Percentiles rank a stretch among this genome's conserved stretches.
These are phyloP conservation scores for Pristiophorus japonicus DNA, from an alignment of 2,113 vertebrate species.

Conservation along the genomic window DNA sequence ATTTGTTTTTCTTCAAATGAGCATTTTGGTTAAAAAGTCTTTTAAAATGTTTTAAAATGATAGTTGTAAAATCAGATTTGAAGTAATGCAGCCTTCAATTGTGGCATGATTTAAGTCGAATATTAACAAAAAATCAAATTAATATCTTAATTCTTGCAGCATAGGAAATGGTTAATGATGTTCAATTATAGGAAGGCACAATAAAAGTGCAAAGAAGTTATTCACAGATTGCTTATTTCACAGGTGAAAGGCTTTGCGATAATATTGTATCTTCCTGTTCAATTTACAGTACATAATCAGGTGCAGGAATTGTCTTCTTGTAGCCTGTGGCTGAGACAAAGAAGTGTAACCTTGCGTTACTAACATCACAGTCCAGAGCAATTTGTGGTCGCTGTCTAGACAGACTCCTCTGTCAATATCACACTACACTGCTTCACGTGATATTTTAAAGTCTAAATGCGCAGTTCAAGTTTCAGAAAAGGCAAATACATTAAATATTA, in stretches of 20 bases:
- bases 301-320: conserved; percentile 7
- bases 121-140: neutral
- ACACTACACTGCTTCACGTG: neutral
- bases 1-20: neutral
- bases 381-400: neutral
- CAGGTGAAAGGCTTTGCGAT: neutral
- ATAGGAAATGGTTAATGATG: neutral
- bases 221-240: neutral
- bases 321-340: neutral
- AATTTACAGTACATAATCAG: neutral
- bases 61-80: neutral
- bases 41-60: neutral
- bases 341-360: neutral
- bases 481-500: conserved; percentile 5
- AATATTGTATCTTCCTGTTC: conserved; percentile 1
- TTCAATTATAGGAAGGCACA: neutral
- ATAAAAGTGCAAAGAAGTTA: conserved; percentile 7
- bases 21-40: neutral
- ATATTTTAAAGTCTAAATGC: neutral
- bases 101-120: neutral
- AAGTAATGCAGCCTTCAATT: neutral
- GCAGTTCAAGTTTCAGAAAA: neutral
- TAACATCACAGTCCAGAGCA: neutral
- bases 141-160: neutral
- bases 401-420: neutral